Base-by-base conservation (phyloP, 2,797 vertebrate genomes). In the Botia kubotai region DNA sequence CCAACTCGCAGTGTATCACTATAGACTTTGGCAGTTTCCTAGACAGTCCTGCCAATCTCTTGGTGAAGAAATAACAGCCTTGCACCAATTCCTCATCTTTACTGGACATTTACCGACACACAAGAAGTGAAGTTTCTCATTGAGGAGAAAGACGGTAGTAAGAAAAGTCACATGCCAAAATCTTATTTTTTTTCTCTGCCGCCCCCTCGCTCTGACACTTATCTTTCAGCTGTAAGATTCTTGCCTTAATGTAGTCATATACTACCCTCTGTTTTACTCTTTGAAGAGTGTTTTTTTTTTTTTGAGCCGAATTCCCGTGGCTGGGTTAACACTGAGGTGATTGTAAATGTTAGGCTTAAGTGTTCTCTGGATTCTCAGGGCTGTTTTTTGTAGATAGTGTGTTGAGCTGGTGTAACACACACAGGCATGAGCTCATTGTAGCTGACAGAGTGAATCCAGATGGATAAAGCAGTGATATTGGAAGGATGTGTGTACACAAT, bases 381-480 rank as follows among this genome's bases (percentile, higher is more conserved):
- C 39, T 58, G 68, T 74, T 80, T 69, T 65, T 67, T 78, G 72
- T 23, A 82, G 81, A 81, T 83, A 80, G 84, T 77, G 50, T 72
- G 69, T 77, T 78, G 50, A 83, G 71, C 73, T 71, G 13, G 75
- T 77, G 72, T 79, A 76, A 83, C 72, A 57, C 74, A 79, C 62
- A 77, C n/a, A 81, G 80, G 77, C 78, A 57, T 84, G 75, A 84
- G 76, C 81, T 86, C 78, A 83, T 77, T 69, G 57, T 66, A 62
- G 78, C 69, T 84, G 84, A 86, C 69, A 21, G 72, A 87, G 83
- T 81, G 83, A 87, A 81, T 84, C 84, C 86, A 87, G 84, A 83
- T 86, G 81, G 75, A 81, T 85, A 77, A 80, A 85, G 58, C 29
- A 36, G 23, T 70, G 72, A 80, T 73, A 63, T 57, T 66, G 75